Conservation (phyloP, 2,888 invertebrate genomes). For the Temnothorax rugatulus region DNA sequence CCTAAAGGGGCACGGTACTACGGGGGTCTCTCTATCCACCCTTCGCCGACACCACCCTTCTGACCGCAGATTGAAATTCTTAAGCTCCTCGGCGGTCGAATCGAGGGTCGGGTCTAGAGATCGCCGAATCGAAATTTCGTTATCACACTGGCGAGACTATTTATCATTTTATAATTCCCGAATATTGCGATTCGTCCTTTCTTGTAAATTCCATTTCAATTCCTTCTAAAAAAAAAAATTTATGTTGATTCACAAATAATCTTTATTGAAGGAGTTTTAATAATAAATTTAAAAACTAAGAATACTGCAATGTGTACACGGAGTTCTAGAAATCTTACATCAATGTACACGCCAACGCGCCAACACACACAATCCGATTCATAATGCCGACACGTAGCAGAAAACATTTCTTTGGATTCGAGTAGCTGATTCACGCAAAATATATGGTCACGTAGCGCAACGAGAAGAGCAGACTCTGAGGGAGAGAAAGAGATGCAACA, state of each 20-base stretch:
- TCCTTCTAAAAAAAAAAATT: not conserved
- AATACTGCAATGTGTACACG: not conserved
- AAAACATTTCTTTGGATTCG: slow-evolving; percentile 48
- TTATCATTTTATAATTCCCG: slow-evolving; percentile 43
- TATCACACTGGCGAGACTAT: slow-evolving; percentile 72
- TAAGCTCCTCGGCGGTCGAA: slow-evolving; percentile 76
- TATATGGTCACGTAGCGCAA: slow-evolving; percentile 26
- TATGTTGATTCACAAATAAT: slow-evolving; percentile 41
- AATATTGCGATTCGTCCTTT: slow-evolving; percentile 53
- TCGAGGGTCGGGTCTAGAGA: slow-evolving; percentile 68
- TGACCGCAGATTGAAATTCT: slow-evolving; percentile 86
- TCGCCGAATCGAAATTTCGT: slow-evolving; percentile 82
- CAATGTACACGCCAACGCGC: slow-evolving; percentile 39
- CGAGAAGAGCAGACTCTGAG: not conserved
- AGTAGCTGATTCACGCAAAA: slow-evolving; percentile 44
- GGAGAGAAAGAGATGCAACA: slow-evolving; percentile 44
- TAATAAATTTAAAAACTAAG: slow-evolving; percentile 13
- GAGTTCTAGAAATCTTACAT: slow-evolving; percentile 54
- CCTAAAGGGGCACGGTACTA: slow-evolving; percentile 74
- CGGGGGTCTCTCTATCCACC: slow-evolving; percentile 74
- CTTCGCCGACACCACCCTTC: slow-evolving; percentile 75
- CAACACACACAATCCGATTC: slow-evolving; percentile 8
- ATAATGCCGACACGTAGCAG: slow-evolving; percentile 21
- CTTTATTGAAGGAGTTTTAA: slow-evolving; percentile 40
- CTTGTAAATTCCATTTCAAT: slow-evolving; percentile 43